Percentiles rank a stretch among this genome's conserved stretches.
phyloP scores from a whole-genome alignment of 2,797 vertebrate genomes.

The Falco concolor region DNA sequence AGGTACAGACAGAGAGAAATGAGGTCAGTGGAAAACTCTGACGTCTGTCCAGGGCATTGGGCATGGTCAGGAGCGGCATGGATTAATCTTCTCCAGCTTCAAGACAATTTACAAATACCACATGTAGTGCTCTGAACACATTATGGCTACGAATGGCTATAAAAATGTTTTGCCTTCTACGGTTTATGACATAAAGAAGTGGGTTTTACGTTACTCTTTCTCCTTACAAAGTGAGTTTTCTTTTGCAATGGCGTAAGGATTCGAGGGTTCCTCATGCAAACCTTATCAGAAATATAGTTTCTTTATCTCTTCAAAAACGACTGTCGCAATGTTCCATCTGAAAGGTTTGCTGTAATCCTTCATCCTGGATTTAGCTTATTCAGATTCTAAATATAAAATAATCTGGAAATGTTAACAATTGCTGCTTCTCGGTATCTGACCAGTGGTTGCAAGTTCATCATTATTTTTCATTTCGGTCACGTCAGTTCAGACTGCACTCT shows the following conservation, averaged over 20 bases:
- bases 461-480: not conserved
- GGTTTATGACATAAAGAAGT: not conserved
- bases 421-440: not conserved
- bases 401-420: not conserved
- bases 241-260: not conserved
- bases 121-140: not conserved
- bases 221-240: not conserved
- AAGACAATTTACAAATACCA: slow-evolving; percentile 1
- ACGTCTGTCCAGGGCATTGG: not conserved
- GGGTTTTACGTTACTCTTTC: not conserved
- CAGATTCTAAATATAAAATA: slow-evolving; percentile 24
- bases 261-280: not conserved
- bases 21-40: not conserved
- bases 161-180: not conserved
- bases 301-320: not conserved
- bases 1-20: not conserved
- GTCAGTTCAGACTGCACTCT: not conserved
- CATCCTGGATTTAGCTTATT: slow-evolving; percentile 11
- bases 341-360: not conserved
- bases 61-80: not conserved
- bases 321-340: not conserved
- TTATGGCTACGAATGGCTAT: not conserved
- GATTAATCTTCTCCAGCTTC: not conserved
- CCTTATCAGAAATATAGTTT: not conserved
- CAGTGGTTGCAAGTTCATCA: not conserved